A percentile compares a stretch with the other conserved stretches of the same genome.
phyloP scores from a whole-genome alignment of 1,140 invertebrate genomes.

The Heterodera carotae region DNA sequence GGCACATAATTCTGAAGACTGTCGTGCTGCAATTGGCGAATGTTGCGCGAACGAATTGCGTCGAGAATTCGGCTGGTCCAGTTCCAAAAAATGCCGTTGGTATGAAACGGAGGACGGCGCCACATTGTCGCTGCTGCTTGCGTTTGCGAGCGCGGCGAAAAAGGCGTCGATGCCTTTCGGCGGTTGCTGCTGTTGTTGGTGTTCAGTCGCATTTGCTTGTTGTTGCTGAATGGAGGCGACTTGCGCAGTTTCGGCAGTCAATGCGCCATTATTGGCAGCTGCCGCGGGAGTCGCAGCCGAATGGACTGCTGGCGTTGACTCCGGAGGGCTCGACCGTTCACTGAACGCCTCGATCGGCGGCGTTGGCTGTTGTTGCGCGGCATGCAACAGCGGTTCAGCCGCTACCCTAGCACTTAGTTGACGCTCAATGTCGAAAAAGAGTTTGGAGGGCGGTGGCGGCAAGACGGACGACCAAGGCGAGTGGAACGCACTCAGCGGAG shows the following conservation, averaged over 20 bases:
- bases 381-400: not conserved
- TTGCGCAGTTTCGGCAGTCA: not conserved
- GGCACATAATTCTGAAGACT: not conserved
- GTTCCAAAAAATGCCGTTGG: not conserved
- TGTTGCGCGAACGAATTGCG: not conserved
- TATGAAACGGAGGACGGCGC: not conserved
- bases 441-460: constrained; percentile 7
- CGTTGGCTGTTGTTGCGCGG: not conserved
- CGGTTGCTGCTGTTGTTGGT: not conserved
- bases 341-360: constrained; percentile 13
- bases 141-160: constrained; percentile 17
- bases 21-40: not conserved
- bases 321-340: not conserved
- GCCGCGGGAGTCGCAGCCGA: not conserved
- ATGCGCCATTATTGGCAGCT: not conserved
- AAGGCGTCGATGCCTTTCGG: constrained; percentile 25
- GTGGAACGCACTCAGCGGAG: constrained; percentile 22
- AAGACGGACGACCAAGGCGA: constrained; percentile 22
- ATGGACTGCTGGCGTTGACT: not conserved
- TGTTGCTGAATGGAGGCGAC: not conserved
- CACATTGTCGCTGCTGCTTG: constrained; percentile 2
- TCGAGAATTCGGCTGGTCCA: not conserved
- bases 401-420: constrained; percentile 29
- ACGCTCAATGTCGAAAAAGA: constrained; percentile 28
- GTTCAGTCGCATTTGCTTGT: not conserved